Percentiles rank a stretch among this genome's conserved stretches.
Conservation (phyloP, 1,140 invertebrate genomes). For the Cydia splendana region DNA sequence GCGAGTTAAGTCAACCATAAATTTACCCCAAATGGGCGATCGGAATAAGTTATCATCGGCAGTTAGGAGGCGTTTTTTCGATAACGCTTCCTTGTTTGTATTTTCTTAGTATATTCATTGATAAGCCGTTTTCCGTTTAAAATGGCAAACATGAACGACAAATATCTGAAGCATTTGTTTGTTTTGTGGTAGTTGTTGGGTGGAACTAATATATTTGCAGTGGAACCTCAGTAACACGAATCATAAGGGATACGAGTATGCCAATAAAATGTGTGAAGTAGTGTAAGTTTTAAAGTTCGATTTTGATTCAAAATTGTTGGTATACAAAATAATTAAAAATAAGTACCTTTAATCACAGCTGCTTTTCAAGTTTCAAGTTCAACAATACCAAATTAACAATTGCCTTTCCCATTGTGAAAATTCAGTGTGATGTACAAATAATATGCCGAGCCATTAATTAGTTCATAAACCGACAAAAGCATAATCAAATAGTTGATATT, state of each 20-base stretch:
- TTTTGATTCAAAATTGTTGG: no score
- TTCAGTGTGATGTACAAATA: no score
- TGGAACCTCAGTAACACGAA: no score
- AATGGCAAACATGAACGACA: neutral
- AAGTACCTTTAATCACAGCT: no score
- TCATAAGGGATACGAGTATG: no score
- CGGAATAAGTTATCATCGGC: conserved; percentile 67
- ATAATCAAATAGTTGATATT: neutral
- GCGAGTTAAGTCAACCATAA: conserved; percentile 67
- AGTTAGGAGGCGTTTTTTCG: conserved; percentile 54
- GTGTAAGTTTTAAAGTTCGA: no score
- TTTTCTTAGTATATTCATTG: conserved; percentile 18
- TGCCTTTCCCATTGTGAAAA: no score
- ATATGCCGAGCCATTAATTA: neutral
- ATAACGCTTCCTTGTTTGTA: conserved; percentile 46
- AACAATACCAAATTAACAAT: no score
- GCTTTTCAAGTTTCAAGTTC: no score
- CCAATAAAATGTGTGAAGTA: no score
- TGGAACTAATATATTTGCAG: no score
- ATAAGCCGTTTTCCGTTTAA: conserved; percentile 6
- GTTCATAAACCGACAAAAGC: neutral
- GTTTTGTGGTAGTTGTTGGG: neutral
- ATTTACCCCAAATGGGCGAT: conserved; percentile 56
- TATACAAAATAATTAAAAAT: no score
- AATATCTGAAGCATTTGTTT: neutral